A percentile compares a stretch with the other conserved stretches of the same genome.
Evolutionary conservation across 2,888 invertebrate species (phyloP).

Genomic region (Labia minor): DNA sequence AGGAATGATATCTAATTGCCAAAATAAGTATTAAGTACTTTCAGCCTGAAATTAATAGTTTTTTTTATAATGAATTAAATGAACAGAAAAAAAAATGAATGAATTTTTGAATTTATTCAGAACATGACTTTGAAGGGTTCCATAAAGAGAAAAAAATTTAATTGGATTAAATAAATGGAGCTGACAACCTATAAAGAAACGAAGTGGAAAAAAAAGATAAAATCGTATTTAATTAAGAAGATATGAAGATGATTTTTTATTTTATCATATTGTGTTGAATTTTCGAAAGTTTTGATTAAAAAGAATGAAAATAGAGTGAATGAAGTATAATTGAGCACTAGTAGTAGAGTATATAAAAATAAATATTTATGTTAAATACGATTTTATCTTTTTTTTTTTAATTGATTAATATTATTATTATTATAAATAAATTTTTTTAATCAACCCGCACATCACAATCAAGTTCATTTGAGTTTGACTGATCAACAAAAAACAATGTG

Average conservation of each 20-base stretch:
- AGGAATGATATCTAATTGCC: constrained; percentile 4
- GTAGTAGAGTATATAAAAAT: neutral
- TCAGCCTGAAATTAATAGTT: neutral
- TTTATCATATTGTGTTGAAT: neutral
- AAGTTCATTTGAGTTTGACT: constrained; percentile 2
- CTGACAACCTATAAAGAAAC: no score
- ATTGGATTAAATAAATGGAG: neutral
- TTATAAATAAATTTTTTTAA: neutral
- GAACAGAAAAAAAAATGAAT: no score
- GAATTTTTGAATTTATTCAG: no score
- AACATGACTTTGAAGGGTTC: no score
- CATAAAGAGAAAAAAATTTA: no score
- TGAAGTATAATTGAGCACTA: neutral
- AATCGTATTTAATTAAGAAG: constrained; percentile 2
- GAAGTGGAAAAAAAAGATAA: no score
- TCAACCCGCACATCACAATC: constrained; percentile 1
- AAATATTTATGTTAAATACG: constrained; percentile 2
- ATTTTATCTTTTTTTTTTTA: constrained; percentile 13
- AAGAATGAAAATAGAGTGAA: neutral
- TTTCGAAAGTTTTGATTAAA: neutral
- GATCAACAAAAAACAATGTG: constrained; percentile 13
- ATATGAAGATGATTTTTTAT: neutral
- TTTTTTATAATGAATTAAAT: neutral
- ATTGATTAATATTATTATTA: no score
- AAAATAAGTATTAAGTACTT: constrained; percentile 2